Evolutionary conservation across 2,797 vertebrate species (phyloP), one percentile per base, ranked within the genome.

Genomic region (Sebastes elongatus): DNA sequence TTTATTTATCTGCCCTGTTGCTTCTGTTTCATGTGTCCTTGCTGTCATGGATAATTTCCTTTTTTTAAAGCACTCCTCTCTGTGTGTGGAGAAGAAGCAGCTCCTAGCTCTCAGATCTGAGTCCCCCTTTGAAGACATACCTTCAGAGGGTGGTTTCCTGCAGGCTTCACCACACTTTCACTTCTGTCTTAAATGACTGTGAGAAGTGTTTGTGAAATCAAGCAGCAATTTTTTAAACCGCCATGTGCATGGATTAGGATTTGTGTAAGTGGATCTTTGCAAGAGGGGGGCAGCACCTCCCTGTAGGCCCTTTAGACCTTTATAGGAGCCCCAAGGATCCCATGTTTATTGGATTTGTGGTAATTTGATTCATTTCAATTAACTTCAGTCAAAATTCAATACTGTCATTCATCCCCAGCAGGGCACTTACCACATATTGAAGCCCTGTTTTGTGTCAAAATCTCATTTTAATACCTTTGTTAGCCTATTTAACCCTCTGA

Each of bases 61-160:
- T 52, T 49, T 42, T 42, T 42, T 61, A 18, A 84, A 86, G 69
- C 55, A 16, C n/a, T 46, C 14, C 30, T 63, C 46, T 62, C 86
- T 70, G 27, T 80, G 68, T 42, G 23, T 84, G 71, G 23, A 18
- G 32, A 6, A 65, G 13, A 33, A 68, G 87, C 33, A 67, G 80
- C 71, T 82, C 78, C 6, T 38, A 38, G 6, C 74, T 86, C 77
- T 93, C 33, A 91, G 89, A 94, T 93, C 88, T 86, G 72, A 64
- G 56, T 78, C 72, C 82, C 53, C 68, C 49, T 91, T 93, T 86
- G 84, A 92, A 85, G 84, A 62, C 14, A 11, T 2, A 9, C 78
- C 88, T 85, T 90, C 83, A 77, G 67, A 90, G 74, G 79, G 82
- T 86, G 81, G 81, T 85, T 90, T 85, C 77, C 80, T 49, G 33